Conservation (phyloP, 1,140 invertebrate species). For the Drosophila auraria region DNA sequence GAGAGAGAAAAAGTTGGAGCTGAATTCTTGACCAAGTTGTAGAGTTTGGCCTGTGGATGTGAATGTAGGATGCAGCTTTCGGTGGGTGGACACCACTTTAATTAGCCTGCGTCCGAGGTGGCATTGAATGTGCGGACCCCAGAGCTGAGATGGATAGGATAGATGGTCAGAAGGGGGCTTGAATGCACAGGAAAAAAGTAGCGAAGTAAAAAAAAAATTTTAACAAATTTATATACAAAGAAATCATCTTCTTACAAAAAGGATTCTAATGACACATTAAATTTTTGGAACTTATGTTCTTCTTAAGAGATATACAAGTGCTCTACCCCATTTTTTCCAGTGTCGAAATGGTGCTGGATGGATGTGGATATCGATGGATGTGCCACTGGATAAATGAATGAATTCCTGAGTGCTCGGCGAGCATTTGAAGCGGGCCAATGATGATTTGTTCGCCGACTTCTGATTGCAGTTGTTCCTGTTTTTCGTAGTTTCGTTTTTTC, state of each 20-base stretch:
- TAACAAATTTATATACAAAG: neutral
- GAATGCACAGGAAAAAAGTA: neutral
- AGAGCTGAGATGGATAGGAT: slow-evolving; percentile 40
- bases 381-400: slow-evolving; percentile 54
- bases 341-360: slow-evolving; percentile 24
- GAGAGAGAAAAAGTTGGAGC: slow-evolving; percentile 3
- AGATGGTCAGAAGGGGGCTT: slow-evolving; percentile 9
- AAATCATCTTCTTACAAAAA: neutral
- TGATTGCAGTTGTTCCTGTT: slow-evolving; percentile 43
- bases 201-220: too few species aligned
- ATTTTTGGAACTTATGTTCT: neutral
- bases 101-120: slow-evolving; percentile 69
- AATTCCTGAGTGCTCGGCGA: slow-evolving; percentile 59
- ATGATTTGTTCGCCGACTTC: slow-evolving; percentile 57
- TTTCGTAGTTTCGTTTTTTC: slow-evolving; percentile 6
- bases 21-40: slow-evolving; percentile 13
- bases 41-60: neutral
- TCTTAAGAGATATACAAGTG: too few species aligned
- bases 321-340: neutral
- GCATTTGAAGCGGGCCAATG: slow-evolving; percentile 71
- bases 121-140: slow-evolving; percentile 69
- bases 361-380: slow-evolving; percentile 54
- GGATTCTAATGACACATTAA: too few species aligned
- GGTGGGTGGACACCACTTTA: slow-evolving; percentile 82
- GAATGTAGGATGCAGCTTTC: slow-evolving; percentile 16